Conservation (phyloP, 2,888 invertebrate genomes). For the Pemphredon lugubris region DNA sequence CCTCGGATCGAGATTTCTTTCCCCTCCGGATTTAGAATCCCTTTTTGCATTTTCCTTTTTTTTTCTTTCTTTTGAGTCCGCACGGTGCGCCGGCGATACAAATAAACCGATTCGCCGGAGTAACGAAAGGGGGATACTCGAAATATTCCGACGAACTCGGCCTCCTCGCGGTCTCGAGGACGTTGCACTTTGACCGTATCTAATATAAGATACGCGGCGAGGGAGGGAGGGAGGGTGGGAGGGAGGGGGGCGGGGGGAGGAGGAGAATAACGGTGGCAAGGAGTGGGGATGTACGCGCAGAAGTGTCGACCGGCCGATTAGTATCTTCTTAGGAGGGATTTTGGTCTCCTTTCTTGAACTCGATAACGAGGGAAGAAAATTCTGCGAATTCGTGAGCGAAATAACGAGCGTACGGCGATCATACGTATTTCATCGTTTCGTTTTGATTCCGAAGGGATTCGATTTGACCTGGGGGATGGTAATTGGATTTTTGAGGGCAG, state of each 20-base stretch:
- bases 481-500: too few species aligned
- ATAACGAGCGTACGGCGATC: too few species aligned
- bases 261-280: too few species aligned
- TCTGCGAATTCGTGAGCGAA: too few species aligned
- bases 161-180: constrained; percentile 66
- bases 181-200: constrained; percentile 69
- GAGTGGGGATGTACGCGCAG: background rate
- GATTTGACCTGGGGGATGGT: too few species aligned
- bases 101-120: constrained; percentile 38
- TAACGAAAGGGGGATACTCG: background rate
- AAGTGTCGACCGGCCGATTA: too few species aligned
- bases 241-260: background rate
- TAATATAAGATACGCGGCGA: constrained; percentile 63
- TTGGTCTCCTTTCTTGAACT: too few species aligned
- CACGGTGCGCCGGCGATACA: constrained; percentile 21
- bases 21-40: constrained; percentile 33
- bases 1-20: constrained; percentile 34
- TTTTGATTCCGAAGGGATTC: too few species aligned
- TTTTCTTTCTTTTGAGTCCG: background rate
- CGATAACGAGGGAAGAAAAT: too few species aligned
- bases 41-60: constrained; percentile 23
- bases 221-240: background rate
- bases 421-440: too few species aligned
- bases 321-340: background rate
- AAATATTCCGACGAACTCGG: constrained; percentile 24